These are phyloP conservation scores for Psettodes erumei DNA, from an alignment of 2,113 vertebrate genomes.

Conservation along the genomic window DNA sequence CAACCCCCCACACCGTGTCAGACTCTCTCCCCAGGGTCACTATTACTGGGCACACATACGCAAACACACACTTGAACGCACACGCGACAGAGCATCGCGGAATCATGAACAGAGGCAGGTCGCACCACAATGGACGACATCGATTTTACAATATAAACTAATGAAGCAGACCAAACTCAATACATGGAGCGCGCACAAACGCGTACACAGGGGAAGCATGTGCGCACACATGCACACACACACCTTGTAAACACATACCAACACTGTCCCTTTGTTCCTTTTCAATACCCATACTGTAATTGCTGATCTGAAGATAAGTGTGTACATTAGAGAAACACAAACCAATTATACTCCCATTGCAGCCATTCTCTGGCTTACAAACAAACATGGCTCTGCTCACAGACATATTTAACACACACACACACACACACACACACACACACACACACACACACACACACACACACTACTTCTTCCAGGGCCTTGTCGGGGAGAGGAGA, in stretches of 20 bases:
- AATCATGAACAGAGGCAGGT: slow-evolving; percentile 61
- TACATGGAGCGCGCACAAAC: slow-evolving; percentile 41
- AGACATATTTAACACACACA: too few relatives aligned
- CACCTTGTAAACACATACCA: slow-evolving; percentile 56
- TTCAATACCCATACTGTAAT: slow-evolving; percentile 59
- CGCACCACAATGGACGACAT: slow-evolving; percentile 66
- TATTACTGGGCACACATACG: slow-evolving; percentile 48
- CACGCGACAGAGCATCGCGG: too few relatives aligned
- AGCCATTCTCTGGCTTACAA: slow-evolving; percentile 26
- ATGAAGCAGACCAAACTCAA: slow-evolving; percentile 71
- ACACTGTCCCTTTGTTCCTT: slow-evolving; percentile 55
- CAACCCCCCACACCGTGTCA: slow-evolving; percentile 7
- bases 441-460: not conserved
- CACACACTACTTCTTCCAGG: slow-evolving; percentile 11
- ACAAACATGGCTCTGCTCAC: slow-evolving; percentile 41
- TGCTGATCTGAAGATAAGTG: slow-evolving; percentile 72
- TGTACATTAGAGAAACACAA: slow-evolving; percentile 70
- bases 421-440: not conserved
- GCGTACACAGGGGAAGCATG: slow-evolving; percentile 16
- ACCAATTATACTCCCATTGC: slow-evolving; percentile 53
- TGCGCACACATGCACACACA: slow-evolving; percentile 44
- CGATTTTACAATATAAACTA: slow-evolving; percentile 80
- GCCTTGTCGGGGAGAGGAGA: slow-evolving; percentile 41
- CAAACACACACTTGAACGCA: slow-evolving; percentile 30
- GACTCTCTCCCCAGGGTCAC: slow-evolving; percentile 61